Conservation (phyloP, 53 echinoderm and acorn worm species). For the Echinarachnius parma region DNA sequence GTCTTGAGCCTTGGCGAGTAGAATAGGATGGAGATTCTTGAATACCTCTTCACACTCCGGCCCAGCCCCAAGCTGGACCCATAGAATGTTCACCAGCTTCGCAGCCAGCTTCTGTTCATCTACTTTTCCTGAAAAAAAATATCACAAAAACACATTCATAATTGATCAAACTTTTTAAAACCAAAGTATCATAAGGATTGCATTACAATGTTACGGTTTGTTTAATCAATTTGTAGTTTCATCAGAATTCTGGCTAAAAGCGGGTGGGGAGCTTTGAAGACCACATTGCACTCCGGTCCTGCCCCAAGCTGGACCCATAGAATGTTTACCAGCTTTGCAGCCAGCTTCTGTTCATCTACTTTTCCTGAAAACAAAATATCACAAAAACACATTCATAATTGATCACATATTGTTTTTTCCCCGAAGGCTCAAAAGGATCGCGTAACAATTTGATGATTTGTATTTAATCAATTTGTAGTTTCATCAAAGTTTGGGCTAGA, state of each 20-base stretch:
- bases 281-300: conserved; percentile 72
- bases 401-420: too few relatives aligned
- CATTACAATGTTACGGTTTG: too few relatives aligned
- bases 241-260: too few relatives aligned
- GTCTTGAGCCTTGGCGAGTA: conserved; percentile 64
- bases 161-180: too few relatives aligned
- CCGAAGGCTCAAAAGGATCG: too few relatives aligned
- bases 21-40: conserved; percentile 57
- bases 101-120: conserved; percentile 93
- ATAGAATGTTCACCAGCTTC: conserved; percentile 62
- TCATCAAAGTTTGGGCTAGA: too few relatives aligned
- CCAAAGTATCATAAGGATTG: too few relatives aligned
- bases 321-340: conserved; percentile 68
- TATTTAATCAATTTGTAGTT: too few relatives aligned
- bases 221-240: too few relatives aligned
- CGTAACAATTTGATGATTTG: too few relatives aligned
- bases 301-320: conserved; percentile 84
- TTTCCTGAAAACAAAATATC: too few relatives aligned
- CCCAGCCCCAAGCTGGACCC: conserved; percentile 85
- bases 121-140: conserved; percentile 70
- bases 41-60: conserved; percentile 75
- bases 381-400: too few relatives aligned
- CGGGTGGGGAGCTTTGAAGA: conserved; percentile 62
- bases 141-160: not conserved
- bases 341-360: conserved; percentile 86